A percentile compares a stretch with the other conserved stretches of the same genome.
Conservation (phyloP, 1,140 invertebrate genomes). For the Dendroctonus valens region DNA sequence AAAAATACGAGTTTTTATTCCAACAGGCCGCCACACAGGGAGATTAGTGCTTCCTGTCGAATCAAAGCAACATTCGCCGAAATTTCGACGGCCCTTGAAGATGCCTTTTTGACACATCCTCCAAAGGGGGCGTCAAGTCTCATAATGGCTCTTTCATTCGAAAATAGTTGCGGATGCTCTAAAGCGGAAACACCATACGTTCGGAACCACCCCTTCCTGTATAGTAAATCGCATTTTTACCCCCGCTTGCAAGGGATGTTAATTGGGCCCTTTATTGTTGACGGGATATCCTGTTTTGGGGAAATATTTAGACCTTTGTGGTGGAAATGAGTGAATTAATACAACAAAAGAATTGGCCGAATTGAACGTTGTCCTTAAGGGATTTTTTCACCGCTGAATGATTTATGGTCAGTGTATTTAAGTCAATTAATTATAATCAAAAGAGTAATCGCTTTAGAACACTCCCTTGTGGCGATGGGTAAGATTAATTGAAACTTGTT, state of each 20-base stretch:
- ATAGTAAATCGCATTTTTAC: not conserved
- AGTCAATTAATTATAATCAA: no score
- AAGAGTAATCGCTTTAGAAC: no score
- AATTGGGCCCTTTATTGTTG: slow-evolving; percentile 9
- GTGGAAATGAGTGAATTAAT: no score
- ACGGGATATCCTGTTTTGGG: slow-evolving; percentile 26
- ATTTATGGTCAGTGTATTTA: no score
- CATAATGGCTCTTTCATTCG: slow-evolving; percentile 13
- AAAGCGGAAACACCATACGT: slow-evolving; percentile 15
- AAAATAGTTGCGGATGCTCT: slow-evolving; percentile 16
- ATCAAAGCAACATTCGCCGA: slow-evolving; percentile 22
- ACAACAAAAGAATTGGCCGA: no score
- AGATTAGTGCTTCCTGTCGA: slow-evolving; percentile 24
- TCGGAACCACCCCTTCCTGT: slow-evolving; percentile 26
- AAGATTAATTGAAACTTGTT: no score
- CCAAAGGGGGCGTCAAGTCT: not conserved
- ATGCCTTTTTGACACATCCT: slow-evolving; percentile 18
- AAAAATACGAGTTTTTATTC: not conserved
- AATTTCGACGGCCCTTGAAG: slow-evolving; percentile 10
- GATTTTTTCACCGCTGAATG: no score
- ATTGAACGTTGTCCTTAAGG: no score
- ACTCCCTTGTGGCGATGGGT: no score
- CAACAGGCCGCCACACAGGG: slow-evolving; percentile 13
- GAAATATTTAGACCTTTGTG: no score
- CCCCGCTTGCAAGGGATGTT: slow-evolving; percentile 1